Percentiles rank a stretch among this genome's conserved stretches.
phyloP scores from a whole-genome alignment of 2,797 vertebrate species.

The Tadarida brasiliensis region DNA sequence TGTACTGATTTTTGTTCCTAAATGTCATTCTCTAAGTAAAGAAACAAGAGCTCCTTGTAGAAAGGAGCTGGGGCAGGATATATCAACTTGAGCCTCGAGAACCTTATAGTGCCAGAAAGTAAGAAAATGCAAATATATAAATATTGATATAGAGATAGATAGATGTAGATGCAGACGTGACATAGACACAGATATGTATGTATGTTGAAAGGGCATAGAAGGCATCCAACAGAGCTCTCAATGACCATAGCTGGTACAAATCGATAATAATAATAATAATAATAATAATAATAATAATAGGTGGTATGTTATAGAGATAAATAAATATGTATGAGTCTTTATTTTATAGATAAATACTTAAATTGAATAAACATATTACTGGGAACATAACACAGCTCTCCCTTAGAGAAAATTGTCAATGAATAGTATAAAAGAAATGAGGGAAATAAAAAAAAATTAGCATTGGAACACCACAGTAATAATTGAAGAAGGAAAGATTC shows the following conservation, averaged over 20 bases:
- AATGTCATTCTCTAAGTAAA: not conserved
- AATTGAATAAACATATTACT: not conserved
- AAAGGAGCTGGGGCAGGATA: not conserved
- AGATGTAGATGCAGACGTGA: not conserved
- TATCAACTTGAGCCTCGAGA: not conserved
- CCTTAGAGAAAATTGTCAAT: not conserved
- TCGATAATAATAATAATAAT: not conserved
- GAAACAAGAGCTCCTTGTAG: not conserved
- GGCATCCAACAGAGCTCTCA: not conserved
- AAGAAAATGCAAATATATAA: not conserved
- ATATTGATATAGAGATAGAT: not conserved
- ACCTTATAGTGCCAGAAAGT: not conserved
- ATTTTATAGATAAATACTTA: not conserved
- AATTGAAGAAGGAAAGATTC: not conserved
- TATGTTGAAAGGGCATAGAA: not conserved
- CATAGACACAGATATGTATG: not conserved
- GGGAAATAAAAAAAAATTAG: not conserved
- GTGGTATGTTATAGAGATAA: not conserved
- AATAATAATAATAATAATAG: not conserved
- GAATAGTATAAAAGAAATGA: not conserved
- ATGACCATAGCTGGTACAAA: not conserved
- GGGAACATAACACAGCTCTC: not conserved
- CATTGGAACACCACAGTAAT: not conserved
- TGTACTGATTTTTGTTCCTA: not conserved
- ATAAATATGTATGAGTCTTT: not conserved